Conservation (phyloP, 2,113 vertebrate species). For the Rafetus swinhoei region DNA sequence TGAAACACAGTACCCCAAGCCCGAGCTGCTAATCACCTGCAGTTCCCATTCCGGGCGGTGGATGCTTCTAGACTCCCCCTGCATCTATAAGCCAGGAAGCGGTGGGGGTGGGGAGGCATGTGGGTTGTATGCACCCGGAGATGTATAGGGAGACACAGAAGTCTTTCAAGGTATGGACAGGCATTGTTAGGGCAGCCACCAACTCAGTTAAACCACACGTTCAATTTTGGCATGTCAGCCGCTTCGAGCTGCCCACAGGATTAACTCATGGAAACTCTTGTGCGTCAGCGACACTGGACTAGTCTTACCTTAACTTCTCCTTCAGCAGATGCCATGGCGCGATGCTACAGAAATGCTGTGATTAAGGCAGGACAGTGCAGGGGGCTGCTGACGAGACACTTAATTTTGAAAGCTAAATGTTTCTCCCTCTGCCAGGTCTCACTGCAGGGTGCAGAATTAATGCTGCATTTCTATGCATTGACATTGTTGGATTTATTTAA, state of each 20-base stretch:
- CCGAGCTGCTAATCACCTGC: background rate
- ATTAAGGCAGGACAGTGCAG: too few species aligned
- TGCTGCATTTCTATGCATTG: background rate
- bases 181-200: background rate
- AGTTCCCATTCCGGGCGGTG: background rate
- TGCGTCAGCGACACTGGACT: background rate
- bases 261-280: background rate
- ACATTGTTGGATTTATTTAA: background rate
- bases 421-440: background rate
- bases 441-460: background rate
- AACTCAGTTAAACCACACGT: background rate
- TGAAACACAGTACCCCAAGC: background rate
- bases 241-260: background rate
- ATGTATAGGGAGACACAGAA: background rate
- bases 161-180: background rate
- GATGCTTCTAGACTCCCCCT: background rate
- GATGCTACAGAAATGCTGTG: background rate
- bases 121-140: too few species aligned
- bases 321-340: background rate
- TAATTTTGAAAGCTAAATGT: background rate
- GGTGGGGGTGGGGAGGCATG: background rate
- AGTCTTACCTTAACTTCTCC: background rate
- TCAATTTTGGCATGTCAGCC: background rate
- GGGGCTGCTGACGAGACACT: too few species aligned
- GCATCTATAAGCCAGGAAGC: background rate